Conservation (phyloP, 2,797 vertebrate genomes). For the Xiphorhynchus erythropygius region DNA sequence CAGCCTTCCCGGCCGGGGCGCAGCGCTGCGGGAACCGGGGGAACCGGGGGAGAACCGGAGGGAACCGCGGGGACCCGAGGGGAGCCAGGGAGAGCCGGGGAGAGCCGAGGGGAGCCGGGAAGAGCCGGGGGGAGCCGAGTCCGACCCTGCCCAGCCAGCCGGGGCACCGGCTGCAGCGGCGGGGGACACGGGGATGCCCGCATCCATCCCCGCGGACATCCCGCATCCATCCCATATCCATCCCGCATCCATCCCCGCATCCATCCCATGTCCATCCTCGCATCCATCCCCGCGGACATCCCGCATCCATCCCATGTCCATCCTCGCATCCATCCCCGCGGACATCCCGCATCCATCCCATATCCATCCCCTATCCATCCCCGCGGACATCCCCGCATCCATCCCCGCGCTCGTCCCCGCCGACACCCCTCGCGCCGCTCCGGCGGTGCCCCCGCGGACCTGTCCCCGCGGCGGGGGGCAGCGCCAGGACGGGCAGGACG, state of each 20-base stretch:
- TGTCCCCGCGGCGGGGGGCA: neutral
- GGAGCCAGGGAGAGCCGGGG: too few species aligned
- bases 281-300: too few species aligned
- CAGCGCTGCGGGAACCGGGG: too few species aligned
- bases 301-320: too few species aligned
- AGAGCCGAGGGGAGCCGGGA: neutral
- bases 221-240: too few species aligned
- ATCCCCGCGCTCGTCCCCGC: too few species aligned
- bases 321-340: too few species aligned
- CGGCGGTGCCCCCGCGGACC: neutral
- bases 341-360: too few species aligned
- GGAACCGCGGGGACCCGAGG: neutral
- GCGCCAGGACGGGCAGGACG: neutral
- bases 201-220: too few species aligned
- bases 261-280: too few species aligned
- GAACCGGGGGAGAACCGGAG: too few species aligned
- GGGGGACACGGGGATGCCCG: neutral
- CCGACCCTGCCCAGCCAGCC: neutral
- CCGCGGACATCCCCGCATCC: neutral
- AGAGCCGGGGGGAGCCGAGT: neutral
- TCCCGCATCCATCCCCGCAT: too few species aligned
- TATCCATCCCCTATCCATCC: neutral
- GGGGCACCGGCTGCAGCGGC: neutral
- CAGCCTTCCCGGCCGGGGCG: neutral
- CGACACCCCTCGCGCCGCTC: neutral